Evolutionary conservation across 2,888 invertebrate genomes (phyloP), one percentile per base, ranked within the genome.

Genomic region (Dynastes maya): DNA sequence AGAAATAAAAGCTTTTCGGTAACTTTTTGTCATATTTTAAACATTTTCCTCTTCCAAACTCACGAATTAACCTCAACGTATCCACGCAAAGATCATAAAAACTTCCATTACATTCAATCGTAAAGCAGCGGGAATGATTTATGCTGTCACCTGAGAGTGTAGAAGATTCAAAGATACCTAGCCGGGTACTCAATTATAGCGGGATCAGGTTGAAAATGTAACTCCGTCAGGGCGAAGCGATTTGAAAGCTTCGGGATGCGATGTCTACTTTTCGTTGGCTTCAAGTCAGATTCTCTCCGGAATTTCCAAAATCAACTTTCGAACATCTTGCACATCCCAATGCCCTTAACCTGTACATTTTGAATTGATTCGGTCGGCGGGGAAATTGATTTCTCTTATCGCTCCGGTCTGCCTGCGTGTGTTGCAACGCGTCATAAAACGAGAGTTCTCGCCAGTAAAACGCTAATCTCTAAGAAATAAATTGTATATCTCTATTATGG

Each of bases 141-240:
- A 78, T 65, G 55, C 65, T 78, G 78, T 72, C 72, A 78, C 78
- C 78, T 78, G 72, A 55, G 55, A 71, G 55, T 65, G 67, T n/a
- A 65, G 72, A 55, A 70, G 53, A 72, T 65, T 78, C 55, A 53
- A 78, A 78, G 53, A 55, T 72, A 68, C 29, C 49, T 51, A 22
- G 68, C 51, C 29, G 68, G 22, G 29, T 51, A 61, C 78, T 78
- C 78, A 78, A 78, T 78, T 78, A 78, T 65, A 64, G 40, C 72
- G 37, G 78, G 78, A 78, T 78, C 78, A 78, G 53, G 27, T 64
- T 40, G 53, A 65, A 51, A 72, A 64, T 64, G 78, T 65, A 64
- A 65, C 78, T 74, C 64, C 55, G 32, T 8, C 45, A 64, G 63
- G 13, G 29, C 68, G 27, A 51, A 63, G 45, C 13, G 49, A 68